Conservation (phyloP, 1,140 invertebrate species). For the Campoletis sonorensis region DNA sequence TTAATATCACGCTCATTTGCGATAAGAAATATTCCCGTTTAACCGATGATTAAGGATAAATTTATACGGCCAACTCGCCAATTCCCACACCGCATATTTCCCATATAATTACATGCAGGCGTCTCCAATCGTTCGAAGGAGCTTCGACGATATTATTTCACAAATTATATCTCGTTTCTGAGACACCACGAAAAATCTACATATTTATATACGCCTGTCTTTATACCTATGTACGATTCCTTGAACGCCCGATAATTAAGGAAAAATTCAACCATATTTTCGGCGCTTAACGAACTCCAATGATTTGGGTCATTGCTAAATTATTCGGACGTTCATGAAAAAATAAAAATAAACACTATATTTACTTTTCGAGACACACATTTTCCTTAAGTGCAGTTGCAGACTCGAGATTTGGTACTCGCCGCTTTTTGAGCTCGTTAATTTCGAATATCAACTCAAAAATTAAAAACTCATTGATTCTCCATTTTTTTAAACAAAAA, state of each 20-base stretch:
- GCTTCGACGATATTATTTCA: conserved; percentile 14
- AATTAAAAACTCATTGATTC: no score
- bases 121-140: not conserved
- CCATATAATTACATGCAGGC: conserved; percentile 25
- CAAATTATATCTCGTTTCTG: conserved; percentile 14
- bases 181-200: not conserved
- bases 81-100: conserved; percentile 35
- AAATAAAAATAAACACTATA: not conserved
- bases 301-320: conserved; percentile 22
- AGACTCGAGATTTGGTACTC: no score
- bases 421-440: no score
- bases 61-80: conserved; percentile 21
- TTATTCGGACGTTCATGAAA: not conserved
- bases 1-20: conserved; percentile 37
- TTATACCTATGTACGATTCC: not conserved
- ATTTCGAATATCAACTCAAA: no score
- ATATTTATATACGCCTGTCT: not conserved
- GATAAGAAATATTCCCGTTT: conserved; percentile 41
- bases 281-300: not conserved
- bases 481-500: no score
- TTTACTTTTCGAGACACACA: no score
- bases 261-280: not conserved
- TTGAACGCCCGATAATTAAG: not conserved
- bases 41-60: conserved; percentile 36
- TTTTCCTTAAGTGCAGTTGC: no score